A percentile compares a stretch with the other conserved stretches of the same genome.
These are phyloP conservation scores for Menidia menidia DNA, from an alignment of 2,797 vertebrate genomes.

Conservation along the genomic window DNA sequence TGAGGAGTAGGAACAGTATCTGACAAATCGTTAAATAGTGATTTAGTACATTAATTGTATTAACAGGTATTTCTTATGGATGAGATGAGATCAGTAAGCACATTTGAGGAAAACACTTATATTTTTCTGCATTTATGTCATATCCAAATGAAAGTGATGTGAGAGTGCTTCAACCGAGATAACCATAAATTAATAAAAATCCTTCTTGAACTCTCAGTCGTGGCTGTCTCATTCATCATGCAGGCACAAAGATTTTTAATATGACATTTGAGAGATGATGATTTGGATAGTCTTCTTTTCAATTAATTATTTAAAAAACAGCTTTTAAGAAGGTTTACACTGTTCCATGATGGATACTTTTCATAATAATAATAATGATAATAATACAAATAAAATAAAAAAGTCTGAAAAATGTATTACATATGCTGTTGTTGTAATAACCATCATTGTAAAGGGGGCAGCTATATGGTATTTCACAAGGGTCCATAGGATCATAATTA, in stretches of 20 bases:
- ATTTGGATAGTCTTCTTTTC: constrained; percentile 1
- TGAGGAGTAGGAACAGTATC: constrained; percentile 9
- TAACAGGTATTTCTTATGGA: not conserved
- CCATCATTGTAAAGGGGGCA: not conserved
- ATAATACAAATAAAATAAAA: not conserved
- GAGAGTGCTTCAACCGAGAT: constrained; percentile 3
- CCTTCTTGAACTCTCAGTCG: constrained; percentile 28
- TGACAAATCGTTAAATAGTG: constrained; percentile 12
- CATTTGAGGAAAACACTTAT: constrained; percentile 8
- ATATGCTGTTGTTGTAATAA: not conserved
- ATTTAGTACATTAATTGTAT: constrained; percentile 13
- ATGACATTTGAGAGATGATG: constrained; percentile 22
- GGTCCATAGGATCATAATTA: not conserved
- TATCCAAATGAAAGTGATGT: constrained; percentile 14
- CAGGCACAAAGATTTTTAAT: constrained; percentile 13
- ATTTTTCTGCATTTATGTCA: constrained; percentile 5
- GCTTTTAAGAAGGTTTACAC: not conserved
- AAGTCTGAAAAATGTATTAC: not conserved
- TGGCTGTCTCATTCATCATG: constrained; percentile 19
- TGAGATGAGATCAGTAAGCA: constrained; percentile 21
- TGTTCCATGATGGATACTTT: not conserved
- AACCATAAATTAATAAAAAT: constrained; percentile 34
- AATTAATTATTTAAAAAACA: constrained; percentile 1
- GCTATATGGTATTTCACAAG: not conserved
- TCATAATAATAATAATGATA: not conserved